These are phyloP conservation scores for Neodiprion fabricii DNA, from an alignment of 1,140 invertebrate species.

Conservation along the genomic window DNA sequence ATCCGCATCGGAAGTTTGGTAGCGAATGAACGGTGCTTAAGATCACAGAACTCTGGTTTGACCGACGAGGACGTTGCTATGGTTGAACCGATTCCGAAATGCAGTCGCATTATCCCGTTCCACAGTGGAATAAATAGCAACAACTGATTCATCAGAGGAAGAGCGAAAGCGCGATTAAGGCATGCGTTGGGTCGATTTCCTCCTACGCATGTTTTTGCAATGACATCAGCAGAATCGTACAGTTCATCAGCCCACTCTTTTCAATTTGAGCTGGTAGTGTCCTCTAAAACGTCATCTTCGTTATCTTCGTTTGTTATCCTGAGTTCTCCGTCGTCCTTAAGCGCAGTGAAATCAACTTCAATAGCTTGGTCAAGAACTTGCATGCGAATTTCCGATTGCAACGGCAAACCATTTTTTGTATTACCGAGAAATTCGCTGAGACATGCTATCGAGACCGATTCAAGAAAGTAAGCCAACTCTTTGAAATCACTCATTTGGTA, in stretches of 20 bases:
- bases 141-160: slow-evolving; percentile 17
- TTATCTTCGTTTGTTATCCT: neutral
- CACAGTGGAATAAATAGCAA: slow-evolving; percentile 1
- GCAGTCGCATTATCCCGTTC: slow-evolving; percentile 22
- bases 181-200: neutral
- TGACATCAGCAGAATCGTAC: too few species aligned
- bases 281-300: neutral
- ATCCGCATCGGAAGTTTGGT: neutral
- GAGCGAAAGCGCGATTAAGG: neutral
- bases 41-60: too few species aligned
- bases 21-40: slow-evolving; percentile 21
- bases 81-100: slow-evolving; percentile 14
- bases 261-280: too few species aligned
- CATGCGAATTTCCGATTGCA: slow-evolving; percentile 21
- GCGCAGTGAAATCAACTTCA: neutral
- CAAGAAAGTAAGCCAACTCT: slow-evolving; percentile 12
- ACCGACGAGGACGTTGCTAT: slow-evolving; percentile 10
- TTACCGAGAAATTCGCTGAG: slow-evolving; percentile 20
- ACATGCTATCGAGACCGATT: slow-evolving; percentile 18
- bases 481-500: slow-evolving; percentile 24
- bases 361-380: neutral
- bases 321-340: neutral
- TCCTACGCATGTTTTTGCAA: neutral
- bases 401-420: slow-evolving; percentile 10
- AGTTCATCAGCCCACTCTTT: too few species aligned